phyloP scores from a whole-genome alignment of 2,797 vertebrate genomes.

The Poeciliopsis paucimaculata region DNA sequence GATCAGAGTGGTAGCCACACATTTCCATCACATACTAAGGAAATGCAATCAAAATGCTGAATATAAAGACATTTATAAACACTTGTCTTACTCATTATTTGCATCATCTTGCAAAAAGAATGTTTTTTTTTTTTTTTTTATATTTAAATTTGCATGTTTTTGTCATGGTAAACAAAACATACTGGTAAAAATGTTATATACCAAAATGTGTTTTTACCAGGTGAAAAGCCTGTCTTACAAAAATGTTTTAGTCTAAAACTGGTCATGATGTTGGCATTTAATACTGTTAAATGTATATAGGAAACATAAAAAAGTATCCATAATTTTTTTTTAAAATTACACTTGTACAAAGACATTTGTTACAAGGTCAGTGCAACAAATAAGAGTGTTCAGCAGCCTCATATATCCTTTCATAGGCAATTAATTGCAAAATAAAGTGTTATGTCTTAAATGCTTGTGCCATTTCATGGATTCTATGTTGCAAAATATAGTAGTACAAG shows the following conservation, averaged over 20 bases:
- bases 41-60: neutral
- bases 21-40: neutral
- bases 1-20: neutral
- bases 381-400: neutral
- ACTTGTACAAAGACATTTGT: neutral
- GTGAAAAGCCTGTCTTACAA: neutral
- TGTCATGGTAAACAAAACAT: neutral
- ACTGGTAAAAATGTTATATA: neutral
- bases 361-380: too few relatives aligned
- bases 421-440: neutral
- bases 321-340: neutral
- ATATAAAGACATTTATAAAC: neutral
- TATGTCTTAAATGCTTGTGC: neutral
- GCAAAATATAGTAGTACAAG: slow-evolving; percentile 7
- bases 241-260: neutral
- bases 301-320: neutral
- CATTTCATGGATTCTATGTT: slow-evolving; percentile 1
- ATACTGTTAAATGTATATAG: neutral
- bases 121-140: neutral
- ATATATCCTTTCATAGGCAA: neutral
- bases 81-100: neutral
- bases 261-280: neutral
- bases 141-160: neutral
- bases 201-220: neutral
- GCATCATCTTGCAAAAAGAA: neutral